These are phyloP conservation scores for Octonoba sinensis DNA, from an alignment of 2,888 invertebrate genomes.

Conservation along the genomic window DNA sequence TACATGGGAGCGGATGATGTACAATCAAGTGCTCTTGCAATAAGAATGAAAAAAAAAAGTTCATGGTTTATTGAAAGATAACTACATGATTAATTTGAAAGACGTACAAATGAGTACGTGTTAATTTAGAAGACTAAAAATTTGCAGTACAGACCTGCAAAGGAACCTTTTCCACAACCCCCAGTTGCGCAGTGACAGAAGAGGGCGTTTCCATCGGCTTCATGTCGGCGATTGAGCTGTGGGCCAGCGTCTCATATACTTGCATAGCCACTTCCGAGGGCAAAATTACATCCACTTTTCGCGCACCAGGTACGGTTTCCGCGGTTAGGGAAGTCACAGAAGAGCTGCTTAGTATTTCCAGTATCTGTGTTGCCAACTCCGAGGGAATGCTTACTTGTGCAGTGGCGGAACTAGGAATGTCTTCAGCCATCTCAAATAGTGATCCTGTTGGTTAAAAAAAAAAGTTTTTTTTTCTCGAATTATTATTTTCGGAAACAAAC, in stretches of 20 bases:
- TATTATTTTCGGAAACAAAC: not conserved
- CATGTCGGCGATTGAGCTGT: constrained; percentile 45
- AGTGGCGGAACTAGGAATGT: constrained; percentile 34
- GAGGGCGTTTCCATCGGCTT: constrained; percentile 48
- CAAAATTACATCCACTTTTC: constrained; percentile 43
- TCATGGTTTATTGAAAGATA: too few relatives aligned
- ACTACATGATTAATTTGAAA: too few relatives aligned
- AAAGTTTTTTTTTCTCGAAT: not conserved
- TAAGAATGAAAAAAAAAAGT: too few relatives aligned
- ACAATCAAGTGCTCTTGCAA: too few relatives aligned
- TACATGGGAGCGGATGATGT: too few relatives aligned
- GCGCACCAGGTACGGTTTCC: constrained; percentile 48
- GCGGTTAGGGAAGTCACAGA: constrained; percentile 34
- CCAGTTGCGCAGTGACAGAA: constrained; percentile 39
- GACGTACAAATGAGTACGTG: too few relatives aligned
- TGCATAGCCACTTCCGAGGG: constrained; percentile 56
- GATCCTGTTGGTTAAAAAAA: constrained; percentile 26
- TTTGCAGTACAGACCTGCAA: constrained; percentile 61
- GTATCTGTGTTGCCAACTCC: constrained; percentile 55
- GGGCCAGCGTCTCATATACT: constrained; percentile 50
- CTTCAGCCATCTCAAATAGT: constrained; percentile 44
- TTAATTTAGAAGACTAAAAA: too few relatives aligned
- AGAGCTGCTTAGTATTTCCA: constrained; percentile 46
- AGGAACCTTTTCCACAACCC: constrained; percentile 58
- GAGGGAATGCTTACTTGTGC: constrained; percentile 51